Evolutionary conservation across 2,888 invertebrate genomes (phyloP), one percentile per base, ranked within the genome.

Genomic region (Epistrophe grossulariae): DNA sequence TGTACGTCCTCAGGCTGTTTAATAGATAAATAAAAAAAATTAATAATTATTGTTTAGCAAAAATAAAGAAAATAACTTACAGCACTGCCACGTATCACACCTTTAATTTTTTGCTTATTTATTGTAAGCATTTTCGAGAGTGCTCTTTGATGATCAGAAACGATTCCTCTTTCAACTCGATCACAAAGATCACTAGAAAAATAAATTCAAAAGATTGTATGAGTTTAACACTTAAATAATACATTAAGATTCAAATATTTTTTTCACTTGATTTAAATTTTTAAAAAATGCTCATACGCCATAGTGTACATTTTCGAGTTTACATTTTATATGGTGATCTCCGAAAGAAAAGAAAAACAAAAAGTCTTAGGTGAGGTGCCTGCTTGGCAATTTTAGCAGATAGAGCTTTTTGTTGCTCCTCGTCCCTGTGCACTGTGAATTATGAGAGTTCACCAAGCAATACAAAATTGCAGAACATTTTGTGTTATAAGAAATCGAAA

Each of bases 71-170:
- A 62, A 64, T 38, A 76, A 91, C 93, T 93, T 92, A 95, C 95
- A 91, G 94, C 95, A 57, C 94, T 94, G 31, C 95, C 95, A 72
- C 94, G 93, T 85, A 95, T 94, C 11, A 95, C 95, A 2, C 95
- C 95, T 90, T 95, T 95, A 90, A 95, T 94, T 90, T 95, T 94
- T 64, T 94, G 92, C 88, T 95, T 95, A 89, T 95, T 95, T 71
- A 95, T 91, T 3, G 94, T 93, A 45, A 95, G 89, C 94, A 95
- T 94, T 88, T 95, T 95, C 3, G 94, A 94, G 9, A 95, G 91
- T 0, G 95, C 95, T 40, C 93, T 93, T 88, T 95, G 94, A 90
- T 95, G 95, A 90, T 95, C 95, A 19, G 94, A 94, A 19, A 94
- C 94, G 2, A 95, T 94, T 6, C 95, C 95, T 73, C 94, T 93